These are phyloP conservation scores for Larimichthys crocea DNA, from an alignment of 2,113 vertebrate species.

Conservation along the genomic window DNA sequence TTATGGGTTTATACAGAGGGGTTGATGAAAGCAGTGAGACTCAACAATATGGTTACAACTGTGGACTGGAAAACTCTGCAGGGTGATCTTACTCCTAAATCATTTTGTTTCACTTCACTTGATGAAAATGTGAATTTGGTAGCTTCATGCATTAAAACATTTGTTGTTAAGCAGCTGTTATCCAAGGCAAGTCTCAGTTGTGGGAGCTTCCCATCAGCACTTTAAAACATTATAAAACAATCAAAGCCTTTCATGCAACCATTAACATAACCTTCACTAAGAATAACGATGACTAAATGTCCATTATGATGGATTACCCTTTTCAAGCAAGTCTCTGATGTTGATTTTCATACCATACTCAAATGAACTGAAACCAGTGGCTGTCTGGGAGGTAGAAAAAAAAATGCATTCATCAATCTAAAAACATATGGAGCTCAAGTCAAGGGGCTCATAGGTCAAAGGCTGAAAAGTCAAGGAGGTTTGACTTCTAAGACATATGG, in stretches of 20 bases:
- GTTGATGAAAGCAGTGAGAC: constrained; percentile 8
- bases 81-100: neutral
- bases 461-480: constrained; percentile 58
- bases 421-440: constrained; percentile 63
- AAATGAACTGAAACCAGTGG: constrained; percentile 61
- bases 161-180: neutral
- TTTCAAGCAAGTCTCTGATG: constrained; percentile 51
- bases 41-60: neutral
- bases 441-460: constrained; percentile 53
- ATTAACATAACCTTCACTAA: constrained; percentile 36
- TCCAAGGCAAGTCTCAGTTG: neutral
- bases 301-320: constrained; percentile 55
- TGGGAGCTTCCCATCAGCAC: constrained; percentile 11
- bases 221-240: constrained; percentile 43
- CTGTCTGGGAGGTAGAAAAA: constrained; percentile 56
- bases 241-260: constrained; percentile 29
- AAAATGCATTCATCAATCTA: constrained; percentile 66
- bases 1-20: constrained; percentile 2
- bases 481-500: constrained; percentile 49
- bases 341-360: constrained; percentile 51
- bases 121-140: constrained; percentile 9
- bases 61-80: constrained; percentile 1
- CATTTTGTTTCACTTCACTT: neutral
- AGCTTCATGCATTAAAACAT: neutral
- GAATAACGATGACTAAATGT: constrained; percentile 51